A percentile compares a stretch with the other conserved stretches of the same genome.
These are phyloP conservation scores for Tetragonula carbonaria DNA, from an alignment of 2,888 invertebrate species.

Conservation along the genomic window DNA sequence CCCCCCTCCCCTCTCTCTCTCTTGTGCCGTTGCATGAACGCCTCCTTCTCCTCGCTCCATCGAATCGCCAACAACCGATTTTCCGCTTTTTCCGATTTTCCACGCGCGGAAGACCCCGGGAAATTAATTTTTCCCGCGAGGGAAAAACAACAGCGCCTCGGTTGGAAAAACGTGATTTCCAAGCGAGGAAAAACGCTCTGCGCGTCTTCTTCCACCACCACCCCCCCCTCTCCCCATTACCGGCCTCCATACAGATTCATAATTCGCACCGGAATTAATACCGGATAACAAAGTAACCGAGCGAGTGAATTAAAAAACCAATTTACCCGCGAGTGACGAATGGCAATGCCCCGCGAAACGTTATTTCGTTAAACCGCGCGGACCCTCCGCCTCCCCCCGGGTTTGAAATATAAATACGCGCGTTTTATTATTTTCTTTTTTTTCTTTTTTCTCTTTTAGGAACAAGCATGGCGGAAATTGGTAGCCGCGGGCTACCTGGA, in stretches of 20 bases:
- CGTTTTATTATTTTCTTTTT: no score
- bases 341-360: background rate
- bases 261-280: background rate
- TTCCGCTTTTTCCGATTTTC: background rate
- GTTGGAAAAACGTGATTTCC: background rate
- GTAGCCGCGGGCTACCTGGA: slow-evolving; percentile 1
- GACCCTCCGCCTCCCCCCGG: no score
- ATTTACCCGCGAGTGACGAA: slow-evolving; percentile 1
- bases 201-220: background rate
- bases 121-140: background rate
- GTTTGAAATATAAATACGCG: background rate
- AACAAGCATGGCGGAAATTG: background rate
- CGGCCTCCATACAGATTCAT: background rate
- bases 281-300: background rate
- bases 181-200: background rate
- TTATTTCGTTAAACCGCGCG: background rate
- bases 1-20: no score
- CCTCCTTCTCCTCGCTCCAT: background rate
- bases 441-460: background rate
- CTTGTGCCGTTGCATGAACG: no score
- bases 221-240: background rate
- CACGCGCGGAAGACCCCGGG: background rate
- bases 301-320: background rate
- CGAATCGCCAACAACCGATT: background rate
- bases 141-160: no score